Conservation (phyloP, 2,888 invertebrate genomes). For the Stramonita haemastoma region DNA sequence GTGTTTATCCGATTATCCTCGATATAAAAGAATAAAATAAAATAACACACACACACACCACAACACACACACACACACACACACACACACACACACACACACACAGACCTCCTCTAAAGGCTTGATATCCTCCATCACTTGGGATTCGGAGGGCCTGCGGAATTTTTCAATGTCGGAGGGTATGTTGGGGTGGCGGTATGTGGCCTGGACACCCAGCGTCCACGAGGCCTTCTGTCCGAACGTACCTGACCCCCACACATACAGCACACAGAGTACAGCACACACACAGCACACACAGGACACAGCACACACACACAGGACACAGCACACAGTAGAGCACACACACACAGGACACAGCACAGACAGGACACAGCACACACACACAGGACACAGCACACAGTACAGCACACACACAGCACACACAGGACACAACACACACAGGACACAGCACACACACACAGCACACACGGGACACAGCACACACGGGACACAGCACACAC, state of each 20-base stretch:
- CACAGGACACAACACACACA: too few species aligned
- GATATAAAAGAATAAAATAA: too few species aligned
- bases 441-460: too few species aligned
- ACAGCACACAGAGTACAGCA: too few species aligned
- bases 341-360: neutral
- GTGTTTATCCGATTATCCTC: too few species aligned
- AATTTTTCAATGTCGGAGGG: neutral
- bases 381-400: neutral
- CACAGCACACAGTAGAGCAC: neutral
- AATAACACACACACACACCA: constrained; percentile 9
- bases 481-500: neutral
- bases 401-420: too few species aligned
- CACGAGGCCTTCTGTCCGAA: constrained; percentile 11
- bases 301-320: too few species aligned
- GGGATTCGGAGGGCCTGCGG: neutral
- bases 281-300: too few species aligned
- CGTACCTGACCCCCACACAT: neutral
- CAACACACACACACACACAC: constrained; percentile 22
- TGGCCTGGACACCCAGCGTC: neutral
- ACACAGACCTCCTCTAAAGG: neutral
- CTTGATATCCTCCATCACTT: neutral
- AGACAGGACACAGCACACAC: neutral
- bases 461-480: neutral
- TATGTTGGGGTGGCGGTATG: neutral
- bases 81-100: constrained; percentile 27